A percentile compares a stretch with the other conserved stretches of the same genome.
phyloP scores from a whole-genome alignment of 2,888 invertebrate genomes.

The Torymus texanus region DNA sequence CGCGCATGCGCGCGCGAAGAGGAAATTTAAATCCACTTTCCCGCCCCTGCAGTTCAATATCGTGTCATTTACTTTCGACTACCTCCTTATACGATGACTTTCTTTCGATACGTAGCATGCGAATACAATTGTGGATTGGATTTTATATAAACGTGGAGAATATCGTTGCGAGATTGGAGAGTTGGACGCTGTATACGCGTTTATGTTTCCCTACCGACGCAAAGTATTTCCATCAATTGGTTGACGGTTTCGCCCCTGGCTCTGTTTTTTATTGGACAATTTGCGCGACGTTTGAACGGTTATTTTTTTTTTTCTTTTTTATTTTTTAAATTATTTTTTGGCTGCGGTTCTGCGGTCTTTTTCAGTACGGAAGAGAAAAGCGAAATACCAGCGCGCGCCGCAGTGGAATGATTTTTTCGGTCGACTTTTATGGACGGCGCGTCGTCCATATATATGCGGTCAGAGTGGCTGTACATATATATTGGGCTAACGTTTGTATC shows the following conservation, averaged over 20 bases:
- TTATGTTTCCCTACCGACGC: background rate
- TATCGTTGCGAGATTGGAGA: slow-evolving; percentile 17
- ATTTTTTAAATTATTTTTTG: slow-evolving; percentile 8
- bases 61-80: background rate
- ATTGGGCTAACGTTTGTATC: no score
- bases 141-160: slow-evolving; percentile 25
- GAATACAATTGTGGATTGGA: slow-evolving; percentile 38
- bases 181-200: slow-evolving; percentile 28
- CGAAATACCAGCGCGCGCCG: background rate
- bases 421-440: no score
- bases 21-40: slow-evolving; percentile 48
- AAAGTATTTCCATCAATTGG: slow-evolving; percentile 31
- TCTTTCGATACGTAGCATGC: background rate
- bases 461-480: no score
- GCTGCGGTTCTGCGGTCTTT: background rate
- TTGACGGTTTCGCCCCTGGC: background rate
- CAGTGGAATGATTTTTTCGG: no score
- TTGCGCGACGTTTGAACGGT: slow-evolving; percentile 10
- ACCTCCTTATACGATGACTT: no score
- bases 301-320: slow-evolving; percentile 16
- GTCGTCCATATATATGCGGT: no score
- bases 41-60: slow-evolving; percentile 47
- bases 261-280: slow-evolving; percentile 5
- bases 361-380: slow-evolving; percentile 10
- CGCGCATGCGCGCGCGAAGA: background rate